A percentile compares a stretch with the other conserved stretches of the same genome.
Conservation (phyloP, 2,113 vertebrate species). For the Pleuronectes platessa region DNA sequence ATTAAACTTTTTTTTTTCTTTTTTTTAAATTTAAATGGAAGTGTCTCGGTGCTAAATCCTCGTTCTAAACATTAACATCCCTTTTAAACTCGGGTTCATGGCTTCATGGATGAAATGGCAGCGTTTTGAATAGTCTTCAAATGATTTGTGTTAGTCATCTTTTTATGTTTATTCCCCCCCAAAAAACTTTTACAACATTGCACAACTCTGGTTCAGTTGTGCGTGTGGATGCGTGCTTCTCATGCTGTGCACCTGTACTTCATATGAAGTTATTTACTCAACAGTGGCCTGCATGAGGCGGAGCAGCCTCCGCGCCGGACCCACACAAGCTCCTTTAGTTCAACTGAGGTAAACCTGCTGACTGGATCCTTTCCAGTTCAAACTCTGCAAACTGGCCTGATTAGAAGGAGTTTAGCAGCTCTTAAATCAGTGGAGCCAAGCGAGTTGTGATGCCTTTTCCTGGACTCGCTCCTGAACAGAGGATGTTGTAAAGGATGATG, state of each 20-base stretch:
- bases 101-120: neutral
- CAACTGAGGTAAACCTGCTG: slow-evolving; percentile 68
- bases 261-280: neutral
- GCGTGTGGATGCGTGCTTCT: too few species aligned
- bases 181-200: neutral
- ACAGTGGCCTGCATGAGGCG: neutral
- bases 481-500: slow-evolving; percentile 3
- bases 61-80: neutral
- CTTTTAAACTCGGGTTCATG: neutral
- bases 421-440: slow-evolving; percentile 32
- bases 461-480: neutral
- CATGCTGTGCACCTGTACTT: neutral
- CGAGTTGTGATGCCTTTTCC: slow-evolving; percentile 27
- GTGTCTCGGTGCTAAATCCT: neutral
- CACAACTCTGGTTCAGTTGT: too few species aligned
- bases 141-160: too few species aligned
- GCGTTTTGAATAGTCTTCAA: neutral
- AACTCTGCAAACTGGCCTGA: slow-evolving; percentile 62
- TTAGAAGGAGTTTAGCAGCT: slow-evolving; percentile 50
- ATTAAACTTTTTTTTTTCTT: neutral
- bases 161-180: neutral
- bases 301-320: too few species aligned
- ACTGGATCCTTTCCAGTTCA: slow-evolving; percentile 61
- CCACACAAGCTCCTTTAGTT: slow-evolving; percentile 42
- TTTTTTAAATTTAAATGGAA: neutral